Evolutionary conservation across 2,888 invertebrate genomes (phyloP).

Genomic region (Dexiosoma caninum): DNA sequence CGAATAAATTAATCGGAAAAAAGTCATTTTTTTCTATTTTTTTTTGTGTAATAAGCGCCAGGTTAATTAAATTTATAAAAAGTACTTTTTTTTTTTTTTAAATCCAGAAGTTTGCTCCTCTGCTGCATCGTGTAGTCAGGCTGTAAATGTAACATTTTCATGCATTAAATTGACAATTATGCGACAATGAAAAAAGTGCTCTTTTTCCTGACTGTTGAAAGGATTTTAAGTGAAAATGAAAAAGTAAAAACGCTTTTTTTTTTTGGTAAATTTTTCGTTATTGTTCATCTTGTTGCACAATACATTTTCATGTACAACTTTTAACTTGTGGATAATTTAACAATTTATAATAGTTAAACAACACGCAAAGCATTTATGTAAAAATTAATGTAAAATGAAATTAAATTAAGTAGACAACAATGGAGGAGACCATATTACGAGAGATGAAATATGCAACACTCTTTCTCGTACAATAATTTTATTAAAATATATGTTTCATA

Average conservation of each 20-base stretch:
- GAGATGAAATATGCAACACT: too few relatives aligned
- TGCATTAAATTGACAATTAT: too few relatives aligned
- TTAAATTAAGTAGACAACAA: neutral
- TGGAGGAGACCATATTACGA: neutral
- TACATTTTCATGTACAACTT: neutral
- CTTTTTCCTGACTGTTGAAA: neutral
- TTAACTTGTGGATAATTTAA: slow-evolving; percentile 16
- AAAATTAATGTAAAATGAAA: neutral
- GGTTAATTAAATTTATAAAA: too few relatives aligned
- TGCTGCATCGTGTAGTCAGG: too few relatives aligned
- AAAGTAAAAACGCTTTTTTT: neutral
- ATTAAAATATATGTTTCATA: too few relatives aligned
- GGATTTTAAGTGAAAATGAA: slow-evolving; percentile 41
- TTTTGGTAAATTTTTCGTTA: neutral
- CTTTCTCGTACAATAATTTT: too few relatives aligned
- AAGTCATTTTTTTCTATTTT: too few relatives aligned
- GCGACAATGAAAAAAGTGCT: neutral
- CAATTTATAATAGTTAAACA: neutral
- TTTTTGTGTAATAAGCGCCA: too few relatives aligned
- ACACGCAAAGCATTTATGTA: neutral
- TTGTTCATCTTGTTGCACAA: neutral
- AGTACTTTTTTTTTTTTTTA: too few relatives aligned
- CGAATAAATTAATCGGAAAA: too few relatives aligned
- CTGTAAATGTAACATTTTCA: too few relatives aligned
- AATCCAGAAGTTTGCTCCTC: too few relatives aligned